These are phyloP conservation scores for Limulus polyphemus DNA, from an alignment of 2,888 invertebrate species.

Conservation along the genomic window DNA sequence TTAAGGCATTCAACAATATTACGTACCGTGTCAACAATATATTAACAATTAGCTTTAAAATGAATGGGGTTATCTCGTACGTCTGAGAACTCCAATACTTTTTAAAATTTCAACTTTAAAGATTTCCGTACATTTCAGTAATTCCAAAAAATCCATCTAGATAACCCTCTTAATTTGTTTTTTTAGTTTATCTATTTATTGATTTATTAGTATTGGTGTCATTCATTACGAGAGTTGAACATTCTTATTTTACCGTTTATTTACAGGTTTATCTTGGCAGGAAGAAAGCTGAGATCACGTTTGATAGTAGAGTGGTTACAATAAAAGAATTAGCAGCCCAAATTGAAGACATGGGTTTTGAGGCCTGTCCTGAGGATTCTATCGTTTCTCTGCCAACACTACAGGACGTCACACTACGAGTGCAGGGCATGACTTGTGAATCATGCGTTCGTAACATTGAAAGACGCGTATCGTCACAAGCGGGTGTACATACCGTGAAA, in stretches of 20 bases:
- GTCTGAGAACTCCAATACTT: no score
- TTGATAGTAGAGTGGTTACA: conserved; percentile 33
- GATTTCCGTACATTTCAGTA: no score
- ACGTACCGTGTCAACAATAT: no score
- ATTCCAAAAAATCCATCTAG: no score
- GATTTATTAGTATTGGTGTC: no score
- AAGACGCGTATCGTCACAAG: conserved; percentile 19
- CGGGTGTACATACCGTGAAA: conserved; percentile 33
- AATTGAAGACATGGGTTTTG: conserved; percentile 21
- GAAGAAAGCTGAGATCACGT: conserved; percentile 16
- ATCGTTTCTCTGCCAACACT: conserved; percentile 1
- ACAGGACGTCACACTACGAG: conserved; percentile 5
- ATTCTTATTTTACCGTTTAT: background rate
- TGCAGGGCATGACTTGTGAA: conserved; percentile 82
- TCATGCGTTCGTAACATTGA: conserved; percentile 80
- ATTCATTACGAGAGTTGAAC: no score
- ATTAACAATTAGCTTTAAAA: no score
- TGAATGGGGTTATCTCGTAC: no score
- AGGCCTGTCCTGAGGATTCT: background rate
- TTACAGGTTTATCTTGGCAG: conserved; percentile 15
- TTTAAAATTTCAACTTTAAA: no score
- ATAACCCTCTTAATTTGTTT: no score
- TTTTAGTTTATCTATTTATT: no score
- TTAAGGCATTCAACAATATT: no score
- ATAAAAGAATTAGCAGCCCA: conserved; percentile 5